Evolutionary conservation across 2,113 vertebrate species (phyloP).

Genomic region (Barbus barbus): DNA sequence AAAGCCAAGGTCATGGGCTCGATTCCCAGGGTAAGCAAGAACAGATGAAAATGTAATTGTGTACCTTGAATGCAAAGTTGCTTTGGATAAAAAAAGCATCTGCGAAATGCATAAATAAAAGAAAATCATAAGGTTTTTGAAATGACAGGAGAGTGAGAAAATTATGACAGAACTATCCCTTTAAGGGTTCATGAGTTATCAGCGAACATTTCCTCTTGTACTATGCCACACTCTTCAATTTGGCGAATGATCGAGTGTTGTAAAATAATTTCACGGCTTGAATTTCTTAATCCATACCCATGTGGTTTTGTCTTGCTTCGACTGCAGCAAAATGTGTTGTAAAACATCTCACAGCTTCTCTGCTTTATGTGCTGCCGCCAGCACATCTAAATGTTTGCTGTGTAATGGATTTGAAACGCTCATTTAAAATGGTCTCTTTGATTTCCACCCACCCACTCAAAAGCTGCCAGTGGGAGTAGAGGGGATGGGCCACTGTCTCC

Average conservation of each 20-base stretch:
- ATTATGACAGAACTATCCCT: not conserved
- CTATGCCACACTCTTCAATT: not conserved
- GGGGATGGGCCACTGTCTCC: conserved; percentile 29
- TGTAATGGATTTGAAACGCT: conserved; percentile 55
- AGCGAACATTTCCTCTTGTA: not conserved
- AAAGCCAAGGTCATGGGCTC: too few species aligned
- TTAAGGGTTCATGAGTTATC: not conserved
- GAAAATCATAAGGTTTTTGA: not conserved
- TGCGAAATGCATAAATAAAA: too few species aligned
- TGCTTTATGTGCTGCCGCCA: conserved; percentile 40
- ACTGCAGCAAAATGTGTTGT: conserved; percentile 23
- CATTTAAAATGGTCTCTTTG: conserved; percentile 57
- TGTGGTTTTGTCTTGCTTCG: not conserved
- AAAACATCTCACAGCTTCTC: conserved; percentile 37
- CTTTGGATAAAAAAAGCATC: too few species aligned
- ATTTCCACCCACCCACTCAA: conserved; percentile 50
- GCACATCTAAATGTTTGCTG: conserved; percentile 50
- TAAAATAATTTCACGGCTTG: not conserved
- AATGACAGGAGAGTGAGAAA: too few species aligned
- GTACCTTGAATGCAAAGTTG: too few species aligned
- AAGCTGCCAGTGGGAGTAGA: conserved; percentile 41
- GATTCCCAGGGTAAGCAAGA: too few species aligned
- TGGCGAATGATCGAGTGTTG: not conserved
- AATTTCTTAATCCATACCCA: not conserved
- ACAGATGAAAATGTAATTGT: too few species aligned